These are phyloP conservation scores for Cheracebus regulus DNA, from an alignment of 2,797 vertebrate genomes.

Conservation along the genomic window DNA sequence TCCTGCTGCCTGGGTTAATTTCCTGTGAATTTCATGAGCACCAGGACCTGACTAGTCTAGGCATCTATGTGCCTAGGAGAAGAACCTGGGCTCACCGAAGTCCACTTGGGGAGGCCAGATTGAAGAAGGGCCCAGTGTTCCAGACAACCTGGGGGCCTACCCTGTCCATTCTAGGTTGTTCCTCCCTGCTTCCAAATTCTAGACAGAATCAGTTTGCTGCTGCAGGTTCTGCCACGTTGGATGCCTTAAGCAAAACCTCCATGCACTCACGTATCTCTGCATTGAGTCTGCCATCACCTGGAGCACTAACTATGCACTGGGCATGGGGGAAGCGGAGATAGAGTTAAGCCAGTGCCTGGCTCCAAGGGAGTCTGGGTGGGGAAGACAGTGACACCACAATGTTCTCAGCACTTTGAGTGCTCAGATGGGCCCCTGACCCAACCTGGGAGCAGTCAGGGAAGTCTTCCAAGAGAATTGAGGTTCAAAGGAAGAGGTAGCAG, in stretches of 20 bases:
- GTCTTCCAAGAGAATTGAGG: neutral
- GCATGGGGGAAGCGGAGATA: accelerated
- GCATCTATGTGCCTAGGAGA: neutral
- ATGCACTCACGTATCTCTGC: accelerated
- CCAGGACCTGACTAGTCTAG: neutral
- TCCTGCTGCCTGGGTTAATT: neutral
- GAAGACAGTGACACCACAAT: accelerated
- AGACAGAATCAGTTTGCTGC: neutral
- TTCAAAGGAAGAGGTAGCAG: neutral
- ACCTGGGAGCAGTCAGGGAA: no score
- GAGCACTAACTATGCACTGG: accelerated
- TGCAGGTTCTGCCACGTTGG: accelerated
- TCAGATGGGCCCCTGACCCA: neutral
- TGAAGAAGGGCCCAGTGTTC: neutral
- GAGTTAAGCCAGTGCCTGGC: neutral
- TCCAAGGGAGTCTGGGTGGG: neutral
- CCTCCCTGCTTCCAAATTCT: neutral
- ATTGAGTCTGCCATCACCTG: accelerated
- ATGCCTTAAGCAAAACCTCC: no score
- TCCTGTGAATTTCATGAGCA: neutral
- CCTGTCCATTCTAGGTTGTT: neutral
- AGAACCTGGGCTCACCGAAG: neutral
- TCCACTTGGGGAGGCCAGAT: neutral
- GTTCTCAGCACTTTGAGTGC: neutral
- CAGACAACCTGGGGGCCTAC: neutral